phyloP scores from a whole-genome alignment of 2,888 invertebrate species.

The Troglohyphantes excavatus region DNA sequence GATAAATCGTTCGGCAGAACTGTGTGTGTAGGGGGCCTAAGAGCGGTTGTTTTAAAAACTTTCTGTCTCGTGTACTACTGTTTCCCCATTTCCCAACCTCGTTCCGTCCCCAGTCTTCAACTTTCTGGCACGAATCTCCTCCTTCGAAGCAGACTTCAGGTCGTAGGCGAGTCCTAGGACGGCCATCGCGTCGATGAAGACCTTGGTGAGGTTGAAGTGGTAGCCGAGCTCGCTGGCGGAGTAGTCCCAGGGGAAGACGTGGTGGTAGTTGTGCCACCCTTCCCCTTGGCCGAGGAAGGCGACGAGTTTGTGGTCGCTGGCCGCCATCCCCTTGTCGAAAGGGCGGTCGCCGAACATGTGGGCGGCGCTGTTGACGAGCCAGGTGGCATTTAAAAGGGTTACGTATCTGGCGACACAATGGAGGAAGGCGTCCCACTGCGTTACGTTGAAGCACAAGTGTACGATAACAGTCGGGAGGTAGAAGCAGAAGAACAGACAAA shows the following conservation, averaged over 20 bases:
- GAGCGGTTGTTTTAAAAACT: too few species aligned
- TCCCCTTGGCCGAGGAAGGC: conserved; percentile 81
- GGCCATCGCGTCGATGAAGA: conserved; percentile 83
- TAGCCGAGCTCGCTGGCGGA: conserved; percentile 82
- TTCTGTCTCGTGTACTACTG: too few species aligned
- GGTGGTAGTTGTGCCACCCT: conserved; percentile 83
- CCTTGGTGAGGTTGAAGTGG: conserved; percentile 82
- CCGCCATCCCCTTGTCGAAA: conserved; percentile 82
- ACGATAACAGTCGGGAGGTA: conserved; percentile 88
- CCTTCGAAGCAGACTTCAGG: conserved; percentile 46
- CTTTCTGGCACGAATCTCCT: conserved; percentile 59
- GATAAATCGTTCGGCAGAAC: too few species aligned
- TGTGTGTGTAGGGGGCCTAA: too few species aligned
- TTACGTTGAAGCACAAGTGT: conserved; percentile 91
- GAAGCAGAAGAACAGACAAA: conserved; percentile 81
- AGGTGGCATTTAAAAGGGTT: conserved; percentile 85
- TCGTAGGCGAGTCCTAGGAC: conserved; percentile 82
- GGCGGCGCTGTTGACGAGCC: conserved; percentile 84
- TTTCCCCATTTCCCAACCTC: too few species aligned
- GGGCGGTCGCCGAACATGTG: conserved; percentile 84
- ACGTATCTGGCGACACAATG: conserved; percentile 91
- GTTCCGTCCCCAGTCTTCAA: conserved; percentile 65
- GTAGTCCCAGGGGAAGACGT: conserved; percentile 80
- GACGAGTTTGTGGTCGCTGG: conserved; percentile 82
- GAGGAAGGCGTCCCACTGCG: conserved; percentile 89